A percentile compares a stretch with the other conserved stretches of the same genome.
phyloP scores from a whole-genome alignment of 2,888 invertebrate species.

The Pyrrhia umbra region DNA sequence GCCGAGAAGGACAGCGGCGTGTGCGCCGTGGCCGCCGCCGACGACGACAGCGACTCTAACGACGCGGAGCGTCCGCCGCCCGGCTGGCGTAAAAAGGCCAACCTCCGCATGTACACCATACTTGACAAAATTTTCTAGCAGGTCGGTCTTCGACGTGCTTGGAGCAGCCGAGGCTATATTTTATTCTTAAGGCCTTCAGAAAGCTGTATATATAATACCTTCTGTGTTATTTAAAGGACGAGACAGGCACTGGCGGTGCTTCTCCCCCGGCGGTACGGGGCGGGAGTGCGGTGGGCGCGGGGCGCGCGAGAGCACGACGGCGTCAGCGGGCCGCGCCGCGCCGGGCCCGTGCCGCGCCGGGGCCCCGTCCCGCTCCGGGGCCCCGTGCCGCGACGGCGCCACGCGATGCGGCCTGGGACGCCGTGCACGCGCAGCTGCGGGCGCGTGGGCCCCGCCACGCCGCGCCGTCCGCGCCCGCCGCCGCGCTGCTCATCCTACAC shows the following conservation, averaged over 20 bases:
- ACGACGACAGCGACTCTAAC: constrained; percentile 70
- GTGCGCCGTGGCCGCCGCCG: constrained; percentile 59
- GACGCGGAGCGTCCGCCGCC: constrained; percentile 69
- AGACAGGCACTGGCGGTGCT: constrained; percentile 50
- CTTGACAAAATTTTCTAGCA: constrained; percentile 89
- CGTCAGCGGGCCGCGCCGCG: neutral
- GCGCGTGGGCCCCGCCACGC: constrained; percentile 61
- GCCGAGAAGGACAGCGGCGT: constrained; percentile 45
- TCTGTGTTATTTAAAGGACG: constrained; percentile 65
- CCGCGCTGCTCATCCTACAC: constrained; percentile 81
- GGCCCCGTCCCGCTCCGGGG: constrained; percentile 39
- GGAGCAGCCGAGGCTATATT: no score
- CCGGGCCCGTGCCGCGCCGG: constrained; percentile 58
- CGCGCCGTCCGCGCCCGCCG: constrained; percentile 67
- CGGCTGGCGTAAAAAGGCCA: constrained; percentile 85
- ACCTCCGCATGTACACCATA: constrained; percentile 87
- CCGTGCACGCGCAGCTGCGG: constrained; percentile 82
- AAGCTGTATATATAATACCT: neutral
- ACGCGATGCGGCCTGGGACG: constrained; percentile 79
- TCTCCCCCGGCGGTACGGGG: constrained; percentile 20
- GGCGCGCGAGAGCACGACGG: neutral
- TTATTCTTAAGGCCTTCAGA: no score
- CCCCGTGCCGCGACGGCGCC: constrained; percentile 28
- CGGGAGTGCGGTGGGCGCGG: constrained; percentile 2
- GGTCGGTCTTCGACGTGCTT: constrained; percentile 73